Conservation (phyloP, 2,888 invertebrate species). For the Ochropacha duplaris region DNA sequence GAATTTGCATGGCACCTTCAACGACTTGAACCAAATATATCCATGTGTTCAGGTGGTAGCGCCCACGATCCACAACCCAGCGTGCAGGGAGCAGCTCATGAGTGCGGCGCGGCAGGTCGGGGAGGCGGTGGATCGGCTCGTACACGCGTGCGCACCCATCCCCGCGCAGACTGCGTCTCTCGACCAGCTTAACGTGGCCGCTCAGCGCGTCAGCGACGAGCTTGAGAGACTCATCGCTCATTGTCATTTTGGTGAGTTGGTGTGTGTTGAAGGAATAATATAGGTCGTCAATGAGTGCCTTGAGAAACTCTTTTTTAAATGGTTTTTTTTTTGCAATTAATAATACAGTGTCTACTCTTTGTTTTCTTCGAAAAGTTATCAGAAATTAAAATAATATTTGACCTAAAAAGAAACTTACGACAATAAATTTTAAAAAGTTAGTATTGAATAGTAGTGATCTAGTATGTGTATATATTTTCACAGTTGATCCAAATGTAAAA, state of each 20-base stretch:
- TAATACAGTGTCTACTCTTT: no score
- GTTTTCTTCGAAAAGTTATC: no score
- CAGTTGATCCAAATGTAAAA: no score
- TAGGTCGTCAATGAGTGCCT: neutral
- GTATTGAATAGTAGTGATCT: no score
- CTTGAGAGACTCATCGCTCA: slow-evolving; percentile 95
- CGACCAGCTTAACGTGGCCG: slow-evolving; percentile 91
- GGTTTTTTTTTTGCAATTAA: no score
- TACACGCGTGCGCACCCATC: slow-evolving; percentile 85
- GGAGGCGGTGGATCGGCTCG: slow-evolving; percentile 94
- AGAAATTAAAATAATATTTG: no score
- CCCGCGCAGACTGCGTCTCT: slow-evolving; percentile 85
- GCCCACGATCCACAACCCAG: slow-evolving; percentile 90
- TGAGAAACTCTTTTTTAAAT: neutral
- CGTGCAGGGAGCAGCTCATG: slow-evolving; percentile 94
- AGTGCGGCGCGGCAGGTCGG: slow-evolving; percentile 97
- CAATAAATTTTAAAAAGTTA: no score
- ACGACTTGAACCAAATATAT: no score
- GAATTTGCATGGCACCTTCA: no score
- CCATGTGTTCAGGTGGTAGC: slow-evolving; percentile 87
- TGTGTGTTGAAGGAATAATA: neutral
- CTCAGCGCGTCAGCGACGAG: slow-evolving; percentile 93
- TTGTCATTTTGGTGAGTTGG: slow-evolving; percentile 86
- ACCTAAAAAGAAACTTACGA: no score
- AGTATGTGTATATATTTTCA: no score